phyloP scores from a whole-genome alignment of 2,888 invertebrate species.

The Mesodorylaimus sp. region DNA sequence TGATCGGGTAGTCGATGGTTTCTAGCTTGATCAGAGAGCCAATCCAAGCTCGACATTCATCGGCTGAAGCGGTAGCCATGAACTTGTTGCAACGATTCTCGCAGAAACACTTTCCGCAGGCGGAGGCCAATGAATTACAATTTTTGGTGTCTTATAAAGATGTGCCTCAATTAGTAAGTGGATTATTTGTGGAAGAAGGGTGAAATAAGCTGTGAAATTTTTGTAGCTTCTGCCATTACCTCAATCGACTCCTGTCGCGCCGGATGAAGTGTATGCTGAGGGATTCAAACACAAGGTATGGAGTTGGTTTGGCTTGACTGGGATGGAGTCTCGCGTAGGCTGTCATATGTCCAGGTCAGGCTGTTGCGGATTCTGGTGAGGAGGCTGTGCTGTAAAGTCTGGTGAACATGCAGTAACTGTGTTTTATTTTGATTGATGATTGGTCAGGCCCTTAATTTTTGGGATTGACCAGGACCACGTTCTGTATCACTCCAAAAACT shows the following conservation, averaged over 20 bases:
- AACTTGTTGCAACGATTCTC: conserved; percentile 55
- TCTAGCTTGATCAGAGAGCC: too few species aligned
- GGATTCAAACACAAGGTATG: too few species aligned
- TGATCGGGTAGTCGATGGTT: too few species aligned
- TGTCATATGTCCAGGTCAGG: too few species aligned
- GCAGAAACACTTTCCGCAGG: conserved; percentile 51
- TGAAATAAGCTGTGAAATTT: conserved; percentile 6
- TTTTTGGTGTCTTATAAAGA: conserved; percentile 62
- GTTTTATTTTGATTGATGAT: conserved; percentile 6
- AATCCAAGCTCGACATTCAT: too few species aligned
- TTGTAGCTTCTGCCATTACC: conserved; percentile 51
- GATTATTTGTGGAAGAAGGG: background rate
- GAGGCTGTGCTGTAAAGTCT: too few species aligned
- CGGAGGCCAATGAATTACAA: conserved; percentile 54
- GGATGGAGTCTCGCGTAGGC: too few species aligned
- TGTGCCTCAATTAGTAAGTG: conserved; percentile 46
- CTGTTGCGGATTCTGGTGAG: too few species aligned
- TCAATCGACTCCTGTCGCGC: conserved; percentile 48
- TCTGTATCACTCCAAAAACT: too few species aligned
- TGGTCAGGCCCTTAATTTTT: too few species aligned
- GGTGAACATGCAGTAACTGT: conserved; percentile 17
- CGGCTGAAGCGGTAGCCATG: conserved; percentile 60
- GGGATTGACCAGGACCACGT: too few species aligned
- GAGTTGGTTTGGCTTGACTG: too few species aligned
- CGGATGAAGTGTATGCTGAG: conserved; percentile 46